phyloP scores from a whole-genome alignment of 2,113 vertebrate genomes.

The Sinocyclocheilus maitianheensis region DNA sequence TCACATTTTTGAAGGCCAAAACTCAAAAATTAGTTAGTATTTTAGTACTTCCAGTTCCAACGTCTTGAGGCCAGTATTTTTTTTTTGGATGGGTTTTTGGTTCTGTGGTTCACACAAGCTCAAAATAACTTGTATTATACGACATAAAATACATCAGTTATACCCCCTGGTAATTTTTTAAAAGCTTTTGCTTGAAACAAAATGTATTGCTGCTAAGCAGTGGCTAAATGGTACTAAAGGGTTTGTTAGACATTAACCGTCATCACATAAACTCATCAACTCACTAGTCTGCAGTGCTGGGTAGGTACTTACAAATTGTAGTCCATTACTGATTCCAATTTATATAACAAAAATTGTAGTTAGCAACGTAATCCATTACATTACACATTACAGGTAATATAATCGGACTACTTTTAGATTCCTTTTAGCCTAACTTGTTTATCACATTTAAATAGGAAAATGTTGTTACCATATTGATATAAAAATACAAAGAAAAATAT shows the following conservation, averaged over 20 bases:
- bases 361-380: no score
- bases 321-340: no score
- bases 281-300: background rate
- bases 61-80: background rate
- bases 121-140: background rate
- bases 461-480: background rate
- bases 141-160: background rate
- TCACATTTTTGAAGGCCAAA: background rate
- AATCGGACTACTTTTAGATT: no score
- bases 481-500: no score
- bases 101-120: background rate
- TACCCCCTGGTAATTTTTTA: background rate
- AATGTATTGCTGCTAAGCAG: background rate
- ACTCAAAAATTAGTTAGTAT: background rate
- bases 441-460: background rate
- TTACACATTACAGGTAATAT: no score
- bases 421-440: background rate
- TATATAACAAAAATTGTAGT: no score
- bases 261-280: background rate
- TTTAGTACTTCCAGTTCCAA: background rate
- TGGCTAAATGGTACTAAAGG: background rate
- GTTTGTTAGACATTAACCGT: background rate
- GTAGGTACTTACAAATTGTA: no score
- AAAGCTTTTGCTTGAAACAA: background rate
- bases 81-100: background rate